phyloP scores from a whole-genome alignment of 2,113 vertebrate species.

The Melozone crissalis region DNA sequence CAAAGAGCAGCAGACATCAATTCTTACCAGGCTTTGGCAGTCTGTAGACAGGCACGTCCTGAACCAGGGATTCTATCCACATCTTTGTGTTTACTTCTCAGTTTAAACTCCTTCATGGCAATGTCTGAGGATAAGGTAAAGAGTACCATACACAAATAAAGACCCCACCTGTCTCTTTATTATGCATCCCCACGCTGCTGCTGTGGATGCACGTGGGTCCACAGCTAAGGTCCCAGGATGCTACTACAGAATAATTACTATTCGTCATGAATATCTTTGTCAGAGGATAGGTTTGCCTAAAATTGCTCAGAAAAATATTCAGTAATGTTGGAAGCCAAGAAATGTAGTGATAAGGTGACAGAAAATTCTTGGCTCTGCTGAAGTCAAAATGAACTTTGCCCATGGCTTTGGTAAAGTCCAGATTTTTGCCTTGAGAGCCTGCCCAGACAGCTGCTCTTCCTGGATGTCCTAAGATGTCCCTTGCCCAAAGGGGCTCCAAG shows the following conservation, averaged over 20 bases:
- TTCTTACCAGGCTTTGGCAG: not conserved
- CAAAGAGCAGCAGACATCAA: not conserved
- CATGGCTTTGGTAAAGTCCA: not conserved
- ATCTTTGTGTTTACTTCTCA: not conserved
- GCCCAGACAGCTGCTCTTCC: slow-evolving; percentile 26
- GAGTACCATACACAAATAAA: slow-evolving; percentile 18
- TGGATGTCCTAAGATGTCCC: not conserved
- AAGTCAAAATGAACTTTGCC: slow-evolving; percentile 34
- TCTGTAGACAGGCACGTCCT: not conserved
- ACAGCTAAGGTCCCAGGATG: not conserved
- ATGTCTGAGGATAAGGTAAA: not conserved
- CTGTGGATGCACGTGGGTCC: not conserved
- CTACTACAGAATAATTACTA: slow-evolving; percentile 5
- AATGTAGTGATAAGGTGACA: slow-evolving; percentile 33
- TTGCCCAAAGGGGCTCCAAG: not conserved
- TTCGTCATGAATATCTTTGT: slow-evolving; percentile 23
- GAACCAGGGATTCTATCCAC: not conserved
- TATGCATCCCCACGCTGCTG: not conserved
- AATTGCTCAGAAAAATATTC: slow-evolving; percentile 18
- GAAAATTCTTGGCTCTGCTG: slow-evolving; percentile 11
- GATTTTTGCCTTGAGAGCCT: slow-evolving; percentile 35
- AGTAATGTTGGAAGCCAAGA: not conserved
- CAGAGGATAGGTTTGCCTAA: not conserved
- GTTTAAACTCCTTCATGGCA: not conserved
- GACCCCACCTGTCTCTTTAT: not conserved